Evolutionary conservation across 2,113 vertebrate genomes (phyloP).

Genomic region (Dasyornis broadbenti): DNA sequence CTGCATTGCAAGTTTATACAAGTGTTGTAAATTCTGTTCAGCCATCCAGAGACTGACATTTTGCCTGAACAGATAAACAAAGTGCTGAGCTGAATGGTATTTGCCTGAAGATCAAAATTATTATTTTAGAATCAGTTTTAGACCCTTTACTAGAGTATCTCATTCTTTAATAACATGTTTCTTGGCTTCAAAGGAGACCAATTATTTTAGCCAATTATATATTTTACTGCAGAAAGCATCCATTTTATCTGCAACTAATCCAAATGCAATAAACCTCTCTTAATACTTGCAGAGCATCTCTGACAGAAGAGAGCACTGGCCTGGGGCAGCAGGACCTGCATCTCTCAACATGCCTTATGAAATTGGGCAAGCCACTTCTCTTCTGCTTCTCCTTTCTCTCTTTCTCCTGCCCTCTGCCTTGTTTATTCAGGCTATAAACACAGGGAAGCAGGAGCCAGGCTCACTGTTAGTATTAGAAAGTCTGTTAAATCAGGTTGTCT

Average conservation of each 20-base stretch:
- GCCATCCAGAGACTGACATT: not conserved
- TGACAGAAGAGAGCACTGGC: not conserved
- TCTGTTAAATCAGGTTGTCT: not conserved
- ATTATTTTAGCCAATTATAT: not conserved
- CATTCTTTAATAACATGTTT: not conserved
- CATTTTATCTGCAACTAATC: not conserved
- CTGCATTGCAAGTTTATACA: not conserved
- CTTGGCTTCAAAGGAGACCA: not conserved
- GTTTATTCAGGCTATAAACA: not conserved
- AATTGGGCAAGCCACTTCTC: not conserved
- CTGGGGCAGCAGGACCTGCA: not conserved
- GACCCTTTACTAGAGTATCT: not conserved
- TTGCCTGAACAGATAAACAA: slow-evolving; percentile 17
- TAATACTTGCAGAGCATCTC: not conserved
- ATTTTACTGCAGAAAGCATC: not conserved
- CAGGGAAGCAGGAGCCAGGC: not conserved
- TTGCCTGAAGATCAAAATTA: slow-evolving; percentile 12
- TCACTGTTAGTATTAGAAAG: not conserved
- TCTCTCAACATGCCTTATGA: not conserved
- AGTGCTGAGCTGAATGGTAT: not conserved
- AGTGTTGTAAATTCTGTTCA: not conserved
- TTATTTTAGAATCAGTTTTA: not conserved
- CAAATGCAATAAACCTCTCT: not conserved
- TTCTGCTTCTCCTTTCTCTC: not conserved
- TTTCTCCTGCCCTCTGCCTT: accelerated